Conservation (phyloP, 2,113 vertebrate genomes). For the Oceanites oceanicus region DNA sequence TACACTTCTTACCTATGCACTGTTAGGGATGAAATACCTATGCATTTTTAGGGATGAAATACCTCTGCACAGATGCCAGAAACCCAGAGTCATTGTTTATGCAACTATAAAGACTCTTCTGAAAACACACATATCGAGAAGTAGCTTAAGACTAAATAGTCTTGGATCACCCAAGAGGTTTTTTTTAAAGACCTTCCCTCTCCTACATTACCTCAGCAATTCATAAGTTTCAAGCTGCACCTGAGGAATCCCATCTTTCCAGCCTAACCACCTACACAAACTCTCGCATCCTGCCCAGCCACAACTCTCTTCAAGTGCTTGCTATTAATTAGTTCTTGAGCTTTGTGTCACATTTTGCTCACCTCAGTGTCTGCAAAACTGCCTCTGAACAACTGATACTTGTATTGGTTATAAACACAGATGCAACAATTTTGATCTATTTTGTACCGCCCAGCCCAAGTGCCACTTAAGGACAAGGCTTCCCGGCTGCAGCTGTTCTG, state of each 20-base stretch:
- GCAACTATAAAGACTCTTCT: neutral
- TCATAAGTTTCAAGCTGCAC: neutral
- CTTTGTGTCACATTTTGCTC: neutral
- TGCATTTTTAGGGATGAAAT: neutral
- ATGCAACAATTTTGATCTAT: neutral
- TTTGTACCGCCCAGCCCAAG: neutral
- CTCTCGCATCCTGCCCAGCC: neutral
- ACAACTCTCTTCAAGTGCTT: neutral
- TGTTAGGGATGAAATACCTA: neutral
- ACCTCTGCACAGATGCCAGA: neutral
- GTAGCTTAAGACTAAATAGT: neutral
- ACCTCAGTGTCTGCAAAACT: neutral
- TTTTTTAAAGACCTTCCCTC: neutral
- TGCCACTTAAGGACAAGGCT: neutral
- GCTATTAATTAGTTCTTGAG: neutral
- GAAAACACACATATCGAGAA: neutral
- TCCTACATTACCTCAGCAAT: neutral
- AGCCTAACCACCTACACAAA: neutral
- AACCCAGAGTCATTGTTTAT: neutral
- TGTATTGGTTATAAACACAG: neutral
- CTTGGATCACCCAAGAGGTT: neutral
- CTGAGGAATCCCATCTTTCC: neutral
- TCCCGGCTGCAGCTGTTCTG: neutral
- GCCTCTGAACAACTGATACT: neutral
- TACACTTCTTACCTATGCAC: neutral